A percentile compares a stretch with the other conserved stretches of the same genome.
phyloP scores from a whole-genome alignment of 2,797 vertebrate genomes.

The Tadarida brasiliensis region DNA sequence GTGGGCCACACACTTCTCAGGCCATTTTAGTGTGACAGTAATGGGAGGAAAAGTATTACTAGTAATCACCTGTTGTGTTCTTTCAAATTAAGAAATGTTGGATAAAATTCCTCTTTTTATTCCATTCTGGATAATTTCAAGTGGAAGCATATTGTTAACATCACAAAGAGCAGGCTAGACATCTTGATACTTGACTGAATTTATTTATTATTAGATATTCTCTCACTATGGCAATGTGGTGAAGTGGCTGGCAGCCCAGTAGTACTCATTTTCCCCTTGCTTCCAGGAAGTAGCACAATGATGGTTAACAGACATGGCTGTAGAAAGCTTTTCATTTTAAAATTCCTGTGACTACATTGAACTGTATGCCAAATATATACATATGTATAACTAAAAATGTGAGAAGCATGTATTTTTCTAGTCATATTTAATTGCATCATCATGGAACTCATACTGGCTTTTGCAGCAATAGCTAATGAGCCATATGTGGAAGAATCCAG shows the following conservation, averaged over 20 bases:
- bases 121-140: slow-evolving; percentile 5
- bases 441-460: slow-evolving; percentile 41
- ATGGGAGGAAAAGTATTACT: background rate
- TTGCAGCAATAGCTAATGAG: slow-evolving; percentile 63
- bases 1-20: background rate
- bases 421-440: slow-evolving; percentile 71
- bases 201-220: slow-evolving; percentile 57
- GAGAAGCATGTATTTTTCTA: slow-evolving; percentile 75
- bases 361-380: slow-evolving; percentile 65
- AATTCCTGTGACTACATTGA: slow-evolving; percentile 65
- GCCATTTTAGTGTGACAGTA: background rate
- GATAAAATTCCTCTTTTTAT: background rate
- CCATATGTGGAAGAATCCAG: slow-evolving; percentile 56
- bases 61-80: slow-evolving; percentile 56
- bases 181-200: slow-evolving; percentile 1
- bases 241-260: slow-evolving; percentile 44
- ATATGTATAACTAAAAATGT: slow-evolving; percentile 71
- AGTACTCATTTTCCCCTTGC: slow-evolving; percentile 51
- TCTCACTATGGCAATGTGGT: slow-evolving; percentile 59
- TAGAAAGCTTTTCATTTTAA: slow-evolving; percentile 66
- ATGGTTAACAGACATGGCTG: slow-evolving; percentile 72
- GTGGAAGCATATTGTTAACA: background rate
- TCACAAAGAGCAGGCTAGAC: background rate
- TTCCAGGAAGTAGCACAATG: slow-evolving; percentile 73
- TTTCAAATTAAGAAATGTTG: slow-evolving; percentile 1